A percentile compares a stretch with the other conserved stretches of the same genome.
These are phyloP conservation scores for Asbolus verrucosus DNA, from an alignment of 1,140 invertebrate species.

Conservation along the genomic window DNA sequence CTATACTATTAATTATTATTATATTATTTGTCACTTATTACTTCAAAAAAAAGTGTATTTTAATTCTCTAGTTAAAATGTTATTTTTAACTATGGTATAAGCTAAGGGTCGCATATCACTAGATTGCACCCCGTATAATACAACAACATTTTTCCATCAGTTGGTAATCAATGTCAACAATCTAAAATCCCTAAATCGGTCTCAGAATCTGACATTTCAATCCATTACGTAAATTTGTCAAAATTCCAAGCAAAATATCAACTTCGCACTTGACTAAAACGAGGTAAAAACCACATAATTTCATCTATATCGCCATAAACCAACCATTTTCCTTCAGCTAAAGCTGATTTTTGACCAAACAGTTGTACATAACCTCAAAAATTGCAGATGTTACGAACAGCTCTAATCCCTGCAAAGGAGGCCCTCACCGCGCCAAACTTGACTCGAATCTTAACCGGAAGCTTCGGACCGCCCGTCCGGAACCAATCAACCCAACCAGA, in stretches of 20 bases:
- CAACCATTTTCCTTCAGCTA: background rate
- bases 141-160: too few relatives aligned
- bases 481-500: constrained; percentile 59
- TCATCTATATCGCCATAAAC: too few relatives aligned
- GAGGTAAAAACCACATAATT: constrained; percentile 16
- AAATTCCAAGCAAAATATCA: constrained; percentile 30
- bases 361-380: constrained; percentile 46
- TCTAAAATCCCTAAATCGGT: too few relatives aligned
- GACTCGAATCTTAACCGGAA: constrained; percentile 46
- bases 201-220: too few relatives aligned
- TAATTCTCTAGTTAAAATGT: too few relatives aligned
- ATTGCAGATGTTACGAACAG: constrained; percentile 60
- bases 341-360: background rate
- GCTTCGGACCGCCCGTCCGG: constrained; percentile 47
- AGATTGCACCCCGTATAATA: too few relatives aligned
- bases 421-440: constrained; percentile 43
- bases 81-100: too few relatives aligned
- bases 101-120: too few relatives aligned
- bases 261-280: constrained; percentile 14
- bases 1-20: too few relatives aligned
- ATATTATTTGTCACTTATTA: too few relatives aligned
- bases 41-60: too few relatives aligned
- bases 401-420: constrained; percentile 54
- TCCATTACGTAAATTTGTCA: constrained; percentile 49
- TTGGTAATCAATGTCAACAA: too few relatives aligned